Conservation (phyloP, 2,113 vertebrate genomes). For the Stigmatopora argus region DNA sequence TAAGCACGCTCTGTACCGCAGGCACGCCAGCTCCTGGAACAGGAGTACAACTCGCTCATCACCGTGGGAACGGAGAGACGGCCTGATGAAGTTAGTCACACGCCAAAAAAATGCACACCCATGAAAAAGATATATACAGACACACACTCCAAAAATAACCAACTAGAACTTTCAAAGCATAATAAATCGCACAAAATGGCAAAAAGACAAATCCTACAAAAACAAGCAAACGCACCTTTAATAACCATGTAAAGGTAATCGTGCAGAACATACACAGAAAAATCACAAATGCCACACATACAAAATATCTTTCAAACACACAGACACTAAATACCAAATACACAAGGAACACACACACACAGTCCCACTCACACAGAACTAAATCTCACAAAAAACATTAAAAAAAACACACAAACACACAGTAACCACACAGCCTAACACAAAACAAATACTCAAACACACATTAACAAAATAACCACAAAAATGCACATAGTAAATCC, state of each 20-base stretch:
- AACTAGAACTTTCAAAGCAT: too few relatives aligned
- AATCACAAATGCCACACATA: not conserved
- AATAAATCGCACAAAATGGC: too few relatives aligned
- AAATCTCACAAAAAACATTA: too few relatives aligned
- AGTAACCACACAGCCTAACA: not conserved
- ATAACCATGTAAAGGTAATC: too few relatives aligned
- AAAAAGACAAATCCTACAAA: too few relatives aligned
- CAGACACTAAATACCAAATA: not conserved
- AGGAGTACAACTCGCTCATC: constrained; percentile 86
- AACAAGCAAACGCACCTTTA: too few relatives aligned
- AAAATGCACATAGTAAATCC: not conserved
- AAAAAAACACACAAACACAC: not conserved
- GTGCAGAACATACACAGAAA: not conserved
- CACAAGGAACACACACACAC: not conserved
- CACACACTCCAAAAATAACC: too few relatives aligned
- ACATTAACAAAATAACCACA: not conserved
- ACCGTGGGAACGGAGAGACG: constrained; percentile 83
- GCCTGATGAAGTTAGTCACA: constrained; percentile 79
- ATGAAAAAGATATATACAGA: too few relatives aligned
- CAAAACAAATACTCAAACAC: not conserved
- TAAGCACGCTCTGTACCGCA: constrained; percentile 38
- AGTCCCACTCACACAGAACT: not conserved
- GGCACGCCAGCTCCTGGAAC: constrained; percentile 87
- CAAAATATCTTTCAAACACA: too few relatives aligned
- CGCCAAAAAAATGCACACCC: not conserved